Base-by-base conservation (phyloP, 2,888 invertebrate genomes). In the Unio pictorum region DNA sequence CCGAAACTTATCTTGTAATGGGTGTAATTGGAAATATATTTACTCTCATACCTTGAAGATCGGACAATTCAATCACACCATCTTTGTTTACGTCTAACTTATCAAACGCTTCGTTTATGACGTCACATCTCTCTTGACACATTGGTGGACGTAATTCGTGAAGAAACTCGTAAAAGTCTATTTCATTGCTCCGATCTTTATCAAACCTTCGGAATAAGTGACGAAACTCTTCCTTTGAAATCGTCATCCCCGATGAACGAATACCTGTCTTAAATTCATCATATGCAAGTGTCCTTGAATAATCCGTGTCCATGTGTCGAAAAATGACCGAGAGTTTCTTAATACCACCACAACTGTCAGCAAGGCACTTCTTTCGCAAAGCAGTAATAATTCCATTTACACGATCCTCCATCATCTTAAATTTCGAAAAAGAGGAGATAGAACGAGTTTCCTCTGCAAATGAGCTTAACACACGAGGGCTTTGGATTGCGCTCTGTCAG, bases 141-240 rank as follows among this genome's bases (percentile, higher is more conserved):
- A 88, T 82, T 7, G 85, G 77, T 28, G 87, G 87, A 45, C 82
- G 74, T 26, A 88, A 75, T 55, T 81, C 79, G 26, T 77, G 61
- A 64, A 88, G 79, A 65, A 88, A 84, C 73, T 88, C 88, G 23
- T 73, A 69, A 73, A 88, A 88, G 64, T 88, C 88, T 55, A 88
- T 81, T 23, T 76, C 73, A 17, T 77, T 78, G 68, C 82, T 83
- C 18, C 78, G 73, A 72, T 88, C 86, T 59, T 73, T 81, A 73
- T 88, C 88, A 66, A 88, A 80, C 0, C 82, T 74, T 5, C 72
- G 64, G 72, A 88, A 88, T 34, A 88, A 70, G 17, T 75, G 60
- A 11, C 71, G 70, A n/a, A 88, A 64, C 8, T 86, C 85, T 4
- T 81, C 75, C 54, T 76, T 66, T n/a, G 74, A 67, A 11, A 86